A percentile compares a stretch with the other conserved stretches of the same genome.
Conservation (phyloP, 2,797 vertebrate species). For the Limnodromus scolopaceus region DNA sequence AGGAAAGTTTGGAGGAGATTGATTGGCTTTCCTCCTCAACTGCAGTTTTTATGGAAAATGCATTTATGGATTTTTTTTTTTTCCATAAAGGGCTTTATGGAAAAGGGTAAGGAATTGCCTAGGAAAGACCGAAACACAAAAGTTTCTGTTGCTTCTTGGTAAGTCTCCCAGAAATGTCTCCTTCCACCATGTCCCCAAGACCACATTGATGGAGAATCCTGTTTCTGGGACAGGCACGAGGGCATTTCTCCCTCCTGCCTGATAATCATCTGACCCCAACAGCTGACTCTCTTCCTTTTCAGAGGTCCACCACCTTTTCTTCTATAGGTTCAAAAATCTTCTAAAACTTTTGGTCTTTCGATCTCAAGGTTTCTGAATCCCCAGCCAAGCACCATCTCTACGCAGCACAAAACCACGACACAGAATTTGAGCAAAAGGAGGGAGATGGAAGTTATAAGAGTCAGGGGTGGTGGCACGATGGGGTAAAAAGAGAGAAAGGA, state of each 20-base stretch:
- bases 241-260: not conserved
- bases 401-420: fast-evolving
- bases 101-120: not conserved
- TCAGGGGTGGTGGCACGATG: too few relatives aligned
- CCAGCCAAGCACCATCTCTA: not conserved
- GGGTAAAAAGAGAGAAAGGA: not conserved
- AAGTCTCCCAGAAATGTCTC: not conserved
- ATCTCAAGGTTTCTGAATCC: not conserved
- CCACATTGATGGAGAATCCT: fast-evolving
- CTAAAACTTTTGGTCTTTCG: not conserved
- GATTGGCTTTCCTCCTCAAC: not conserved
- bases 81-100: not conserved
- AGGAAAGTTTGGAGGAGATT: not conserved
- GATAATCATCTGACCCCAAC: not conserved
- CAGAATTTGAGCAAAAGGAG: not conserved
- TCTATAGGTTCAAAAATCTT: not conserved
- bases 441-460: not conserved
- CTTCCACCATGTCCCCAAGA: not conserved
- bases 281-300: not conserved
- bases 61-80: too few relatives aligned
- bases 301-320: not conserved
- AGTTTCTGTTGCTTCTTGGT: not conserved
- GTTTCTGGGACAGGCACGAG: not conserved
- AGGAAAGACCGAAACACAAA: not conserved
- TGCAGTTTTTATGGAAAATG: not conserved